Base-by-base conservation (phyloP, 2,113 vertebrate genomes). In the Melanotaenia duboulayi region DNA sequence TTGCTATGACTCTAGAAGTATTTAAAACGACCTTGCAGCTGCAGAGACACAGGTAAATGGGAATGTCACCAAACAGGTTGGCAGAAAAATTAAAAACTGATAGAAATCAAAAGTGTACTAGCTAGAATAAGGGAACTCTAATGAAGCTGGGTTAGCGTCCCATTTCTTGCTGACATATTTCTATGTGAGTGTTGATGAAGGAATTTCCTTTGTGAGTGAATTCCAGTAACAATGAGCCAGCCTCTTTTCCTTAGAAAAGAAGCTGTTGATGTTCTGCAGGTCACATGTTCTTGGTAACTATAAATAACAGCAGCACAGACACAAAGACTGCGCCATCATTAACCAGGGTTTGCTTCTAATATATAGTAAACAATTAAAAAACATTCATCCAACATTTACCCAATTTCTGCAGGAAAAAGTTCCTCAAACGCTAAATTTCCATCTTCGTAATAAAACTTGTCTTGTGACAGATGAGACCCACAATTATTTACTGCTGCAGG, bases 141-240 rank as follows among this genome's bases (percentile, higher is more conserved):
- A 3, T 28, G 28, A 28, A 28, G 28, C 28, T 28, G 28, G 28
- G 3, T 6, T 6, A 28, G 40, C 13, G 0, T 23, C 49, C 24
- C 51, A 50, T 55, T 71, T 61, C 52, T 66, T 61, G 17, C 58
- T 24, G 48, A 42, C 54, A 63, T 7, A 17, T 49, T 20, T 20
- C 28, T 50, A 42, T 77, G 66, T 19, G 40, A 68, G 56, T 55
- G 19, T 28, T 35, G 32, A 42, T 55, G 76, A 80, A 81, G 84
- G 82, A 83, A 91, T 88, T 88, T 89, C 82, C 87, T 81, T 44
- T 22, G 35, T 5, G 35, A 65, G 55, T 25, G 24, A 52, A 48
- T 84, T n/a, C 85, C 81, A 90, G 65, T 48, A 71, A 71, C 70
- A 83, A 82, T 72, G 73, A 44, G 28, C 63, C 71, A 61, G 71